Percentiles rank a stretch among this genome's conserved stretches.
Evolutionary conservation across 2,888 invertebrate species (phyloP).

Genomic region (Didymodactylos carnosus): DNA sequence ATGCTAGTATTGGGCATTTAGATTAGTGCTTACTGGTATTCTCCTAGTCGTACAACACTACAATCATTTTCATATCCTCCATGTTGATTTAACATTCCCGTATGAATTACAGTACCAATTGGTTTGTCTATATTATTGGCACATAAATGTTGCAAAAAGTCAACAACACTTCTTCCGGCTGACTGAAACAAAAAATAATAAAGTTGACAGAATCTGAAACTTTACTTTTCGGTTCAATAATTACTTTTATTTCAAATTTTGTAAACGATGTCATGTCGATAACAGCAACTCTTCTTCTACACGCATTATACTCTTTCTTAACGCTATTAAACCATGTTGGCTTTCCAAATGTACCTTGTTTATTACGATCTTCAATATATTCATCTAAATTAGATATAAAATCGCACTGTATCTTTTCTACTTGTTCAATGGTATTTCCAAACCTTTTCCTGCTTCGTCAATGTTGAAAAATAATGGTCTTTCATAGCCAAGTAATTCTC

Average conservation of each 20-base stretch:
- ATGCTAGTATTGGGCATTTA: too few species aligned
- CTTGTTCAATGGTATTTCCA: too few species aligned
- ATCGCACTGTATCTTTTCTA: too few species aligned
- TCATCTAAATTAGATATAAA: neutral
- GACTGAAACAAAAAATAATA: conserved; percentile 38
- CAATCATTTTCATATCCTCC: conserved; percentile 98
- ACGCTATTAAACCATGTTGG: conserved; percentile 79
- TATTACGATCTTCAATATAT: conserved; percentile 16
- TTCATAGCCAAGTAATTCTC: conserved; percentile 93
- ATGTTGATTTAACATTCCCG: conserved; percentile 80
- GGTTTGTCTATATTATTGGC: conserved; percentile 88
- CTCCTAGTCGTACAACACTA: conserved; percentile 64
- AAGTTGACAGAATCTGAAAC: neutral
- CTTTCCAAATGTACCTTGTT: conserved; percentile 52
- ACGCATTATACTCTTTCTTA: conserved; percentile 69
- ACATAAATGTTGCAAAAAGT: conserved; percentile 70
- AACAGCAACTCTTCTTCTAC: conserved; percentile 70
- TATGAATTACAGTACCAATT: conserved; percentile 75
- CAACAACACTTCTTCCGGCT: conserved; percentile 64
- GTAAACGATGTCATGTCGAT: conserved; percentile 93
- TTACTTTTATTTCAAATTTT: conserved; percentile 75
- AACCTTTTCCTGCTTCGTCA: conserved; percentile 26
- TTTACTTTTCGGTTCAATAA: conserved; percentile 18
- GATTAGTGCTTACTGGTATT: conserved; percentile 51
- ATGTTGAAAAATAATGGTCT: conserved; percentile 64